phyloP scores from a whole-genome alignment of 92 coral and sea anemone species.

The Palythoa heliodiscus region DNA sequence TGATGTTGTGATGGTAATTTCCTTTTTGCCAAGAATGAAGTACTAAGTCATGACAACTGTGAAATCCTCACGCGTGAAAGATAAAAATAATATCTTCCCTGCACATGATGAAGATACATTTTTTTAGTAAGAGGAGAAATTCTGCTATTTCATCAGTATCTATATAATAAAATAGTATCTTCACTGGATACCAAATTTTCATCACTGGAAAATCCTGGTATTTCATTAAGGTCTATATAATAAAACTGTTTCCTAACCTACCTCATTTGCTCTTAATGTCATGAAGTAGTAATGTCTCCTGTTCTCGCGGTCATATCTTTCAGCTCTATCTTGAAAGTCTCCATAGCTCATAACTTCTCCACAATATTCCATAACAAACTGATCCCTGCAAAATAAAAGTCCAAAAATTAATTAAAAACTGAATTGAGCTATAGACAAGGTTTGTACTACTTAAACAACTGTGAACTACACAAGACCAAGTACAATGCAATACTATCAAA shows the following conservation, averaged over 20 bases:
- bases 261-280: constrained; percentile 98
- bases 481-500: too few relatives aligned
- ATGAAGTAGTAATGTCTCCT: constrained; percentile 96
- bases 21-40: too few relatives aligned
- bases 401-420: background rate
- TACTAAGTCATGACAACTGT: too few relatives aligned
- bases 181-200: background rate
- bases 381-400: constrained; percentile 58
- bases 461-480: background rate
- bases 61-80: too few relatives aligned
- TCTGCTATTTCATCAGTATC: too few relatives aligned
- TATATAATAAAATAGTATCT: too few relatives aligned
- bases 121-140: too few relatives aligned
- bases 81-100: too few relatives aligned
- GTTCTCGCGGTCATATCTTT: constrained; percentile 87
- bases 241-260: constrained; percentile 1
- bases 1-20: too few relatives aligned
- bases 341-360: constrained; percentile 98
- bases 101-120: too few relatives aligned
- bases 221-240: background rate
- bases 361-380: constrained; percentile 98
- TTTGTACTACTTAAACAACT: background rate
- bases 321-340: constrained; percentile 94
- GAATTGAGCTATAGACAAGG: background rate
- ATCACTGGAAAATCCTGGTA: background rate